Evolutionary conservation across 2,797 vertebrate species (phyloP).

Genomic region (Carduelis carduelis): DNA sequence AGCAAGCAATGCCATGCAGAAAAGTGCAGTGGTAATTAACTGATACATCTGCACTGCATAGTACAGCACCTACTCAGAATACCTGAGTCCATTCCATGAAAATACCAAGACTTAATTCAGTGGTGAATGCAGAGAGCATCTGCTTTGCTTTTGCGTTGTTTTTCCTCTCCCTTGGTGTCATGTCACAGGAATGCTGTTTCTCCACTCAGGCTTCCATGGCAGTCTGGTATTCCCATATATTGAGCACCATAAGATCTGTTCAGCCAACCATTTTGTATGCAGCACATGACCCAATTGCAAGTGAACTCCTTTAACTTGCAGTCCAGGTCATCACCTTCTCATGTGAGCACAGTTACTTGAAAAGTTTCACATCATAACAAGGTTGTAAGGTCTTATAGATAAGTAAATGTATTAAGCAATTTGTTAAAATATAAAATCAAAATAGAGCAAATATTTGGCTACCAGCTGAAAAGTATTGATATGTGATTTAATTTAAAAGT

Average conservation of each 20-base stretch:
- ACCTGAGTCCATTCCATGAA: neutral
- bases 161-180: accelerated
- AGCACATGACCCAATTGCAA: neutral
- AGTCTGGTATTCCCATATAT: neutral
- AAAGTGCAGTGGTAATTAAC: neutral
- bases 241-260: neutral
- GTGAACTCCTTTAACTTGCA: neutral
- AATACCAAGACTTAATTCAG: neutral
- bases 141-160: neutral
- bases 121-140: neutral
- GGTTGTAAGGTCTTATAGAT: neutral
- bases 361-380: neutral
- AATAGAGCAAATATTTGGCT: neutral
- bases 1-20: neutral
- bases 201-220: neutral
- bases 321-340: neutral
- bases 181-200: neutral
- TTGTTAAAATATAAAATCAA: neutral
- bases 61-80: neutral
- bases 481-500: neutral
- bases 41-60: accelerated
- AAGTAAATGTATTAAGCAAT: neutral
- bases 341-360: neutral
- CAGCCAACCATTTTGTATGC: neutral
- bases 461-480: neutral